Base-by-base conservation (phyloP, 1,140 invertebrate species). In the Chironomus striatipennis region DNA sequence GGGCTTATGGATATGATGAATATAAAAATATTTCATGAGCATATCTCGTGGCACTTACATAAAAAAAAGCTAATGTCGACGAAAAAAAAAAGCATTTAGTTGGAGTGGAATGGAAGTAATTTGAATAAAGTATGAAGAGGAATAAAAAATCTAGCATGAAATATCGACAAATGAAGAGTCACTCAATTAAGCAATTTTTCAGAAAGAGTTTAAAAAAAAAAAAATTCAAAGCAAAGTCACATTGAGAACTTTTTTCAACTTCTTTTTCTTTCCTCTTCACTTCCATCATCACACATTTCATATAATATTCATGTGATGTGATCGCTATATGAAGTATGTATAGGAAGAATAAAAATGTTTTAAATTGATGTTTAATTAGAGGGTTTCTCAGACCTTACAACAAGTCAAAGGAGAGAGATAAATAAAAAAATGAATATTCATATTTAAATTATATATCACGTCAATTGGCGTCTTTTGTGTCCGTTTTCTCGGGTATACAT, bases 331-430 rank as follows among this genome's bases (percentile, higher is more conserved):
- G 24, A 5, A 5, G 65, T 17, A 20, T 70, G 17, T 21, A 70
- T 21, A 21, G 65, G 17, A 70, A 18, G 65, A 70, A 70, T 20
- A 70, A 70, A 70, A 70, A 21, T 70, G 65, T 18, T 21, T 70
- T 21, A 70, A 70, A 70, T 70, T 70, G 65, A 70, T 70, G 65
- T 70, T 70, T 70, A 70, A 70, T 70, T 70, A 70, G 65, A 70
- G 65, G 65, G 65, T 70, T 70, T 21, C 20, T 70, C 65, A 70
- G 20, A 57, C 47, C 47, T 57, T 57, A n/a, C 12, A 12, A n/a
- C 47, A 10, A 57, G 12, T 57, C 65, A 70, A 17, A 18, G 17
- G 65, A 18, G 18, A 67, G 7, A 67, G 20, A 9, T 18, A 70
- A 3, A 18, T 4, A 21, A 18, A 70, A 70, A 70, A 21, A 20